Evolutionary conservation across 2,113 vertebrate genomes (phyloP).

Genomic region (Cebus imitator): DNA sequence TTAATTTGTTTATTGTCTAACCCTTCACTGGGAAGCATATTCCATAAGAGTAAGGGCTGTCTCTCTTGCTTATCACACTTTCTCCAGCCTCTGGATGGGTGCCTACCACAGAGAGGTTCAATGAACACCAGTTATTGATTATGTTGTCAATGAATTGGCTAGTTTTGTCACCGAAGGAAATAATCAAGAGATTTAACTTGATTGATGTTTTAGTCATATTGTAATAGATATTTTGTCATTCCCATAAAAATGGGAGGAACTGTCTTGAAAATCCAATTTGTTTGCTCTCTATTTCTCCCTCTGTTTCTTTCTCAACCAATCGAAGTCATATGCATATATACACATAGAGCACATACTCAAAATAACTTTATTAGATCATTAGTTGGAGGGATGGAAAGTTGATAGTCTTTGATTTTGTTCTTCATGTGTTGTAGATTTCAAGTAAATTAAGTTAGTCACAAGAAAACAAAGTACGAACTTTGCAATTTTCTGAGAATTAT

Average conservation of each 20-base stretch:
- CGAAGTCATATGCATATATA: background rate
- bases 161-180: background rate
- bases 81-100: background rate
- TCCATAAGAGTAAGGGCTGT: background rate
- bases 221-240: background rate
- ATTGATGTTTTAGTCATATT: background rate
- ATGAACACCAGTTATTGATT: background rate
- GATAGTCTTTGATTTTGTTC: constrained; percentile 71
- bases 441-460: constrained; percentile 70
- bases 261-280: background rate
- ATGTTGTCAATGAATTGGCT: background rate
- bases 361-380: constrained; percentile 63
- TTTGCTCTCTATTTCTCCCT: background rate
- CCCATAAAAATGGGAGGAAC: background rate
- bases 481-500: constrained; percentile 64
- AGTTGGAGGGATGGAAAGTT: constrained; percentile 60
- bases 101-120: background rate
- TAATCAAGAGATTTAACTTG: background rate
- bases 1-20: background rate
- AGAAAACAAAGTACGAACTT: constrained; percentile 69
- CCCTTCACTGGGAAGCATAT: background rate
- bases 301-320: background rate
- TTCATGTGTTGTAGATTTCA: constrained; percentile 68
- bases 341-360: too few relatives aligned
- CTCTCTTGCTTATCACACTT: background rate